Percentiles rank a stretch among this genome's conserved stretches.
These are phyloP conservation scores for Cavia aperea DNA, from an alignment of 2,113 vertebrate genomes.

Conservation along the genomic window DNA sequence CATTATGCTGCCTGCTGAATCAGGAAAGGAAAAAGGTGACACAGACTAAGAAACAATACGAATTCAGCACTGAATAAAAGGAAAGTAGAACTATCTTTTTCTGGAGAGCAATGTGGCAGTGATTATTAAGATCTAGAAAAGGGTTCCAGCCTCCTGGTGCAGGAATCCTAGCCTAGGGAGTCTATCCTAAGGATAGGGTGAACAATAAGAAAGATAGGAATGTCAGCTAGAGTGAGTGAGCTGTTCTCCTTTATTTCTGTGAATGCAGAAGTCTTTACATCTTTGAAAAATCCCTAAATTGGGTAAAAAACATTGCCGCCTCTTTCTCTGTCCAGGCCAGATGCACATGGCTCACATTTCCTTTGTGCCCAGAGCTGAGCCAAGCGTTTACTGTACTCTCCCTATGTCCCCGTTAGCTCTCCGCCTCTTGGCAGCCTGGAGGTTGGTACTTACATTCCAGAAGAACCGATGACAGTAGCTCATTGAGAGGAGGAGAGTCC, in stretches of 20 bases:
- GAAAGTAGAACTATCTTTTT: background rate
- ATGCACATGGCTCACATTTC: background rate
- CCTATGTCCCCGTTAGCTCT: background rate
- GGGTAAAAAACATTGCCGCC: background rate
- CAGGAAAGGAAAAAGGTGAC: background rate
- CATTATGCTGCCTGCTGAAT: background rate
- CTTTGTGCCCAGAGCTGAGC: background rate
- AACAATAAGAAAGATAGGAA: background rate
- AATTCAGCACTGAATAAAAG: background rate
- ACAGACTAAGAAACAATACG: background rate
- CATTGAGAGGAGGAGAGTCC: background rate
- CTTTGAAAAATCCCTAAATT: background rate
- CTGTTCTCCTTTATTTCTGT: background rate
- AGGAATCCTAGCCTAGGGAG: background rate
- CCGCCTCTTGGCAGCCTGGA: background rate
- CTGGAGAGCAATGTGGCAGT: background rate
- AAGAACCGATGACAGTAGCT: background rate
- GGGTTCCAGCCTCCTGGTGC: background rate
- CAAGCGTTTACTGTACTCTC: accelerated
- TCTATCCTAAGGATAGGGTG: background rate
- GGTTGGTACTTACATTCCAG: background rate
- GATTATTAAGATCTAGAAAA: background rate
- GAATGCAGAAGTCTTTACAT: background rate
- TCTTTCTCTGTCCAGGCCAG: background rate
- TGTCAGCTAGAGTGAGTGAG: background rate